phyloP scores from a whole-genome alignment of 2,113 vertebrate genomes.

The Lethenteron camtschaticum region DNA sequence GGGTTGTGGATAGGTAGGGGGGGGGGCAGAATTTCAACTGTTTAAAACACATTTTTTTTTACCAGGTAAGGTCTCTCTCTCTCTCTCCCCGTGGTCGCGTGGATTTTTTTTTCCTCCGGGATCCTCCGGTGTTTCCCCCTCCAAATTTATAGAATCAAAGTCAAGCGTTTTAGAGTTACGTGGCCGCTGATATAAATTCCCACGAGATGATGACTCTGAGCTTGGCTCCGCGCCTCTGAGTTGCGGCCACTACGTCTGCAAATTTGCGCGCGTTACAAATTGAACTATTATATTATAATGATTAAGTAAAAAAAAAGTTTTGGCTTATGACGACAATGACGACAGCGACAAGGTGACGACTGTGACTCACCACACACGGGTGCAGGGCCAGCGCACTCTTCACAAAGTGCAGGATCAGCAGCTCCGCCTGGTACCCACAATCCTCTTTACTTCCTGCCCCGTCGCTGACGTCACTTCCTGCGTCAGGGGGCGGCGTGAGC shows the following conservation, averaged over 20 bases:
- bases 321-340: no score
- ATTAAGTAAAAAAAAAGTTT: conserved; percentile 4
- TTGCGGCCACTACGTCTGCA: no score
- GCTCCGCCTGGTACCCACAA: conserved; percentile 29
- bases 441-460: conserved; percentile 18
- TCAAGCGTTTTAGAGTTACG: neutral
- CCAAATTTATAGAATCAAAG: no score
- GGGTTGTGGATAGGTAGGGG: neutral
- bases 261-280: no score
- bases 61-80: conserved; percentile 4
- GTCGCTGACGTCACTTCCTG: conserved; percentile 10
- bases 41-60: neutral
- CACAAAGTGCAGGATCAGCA: conserved; percentile 89
- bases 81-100: neutral
- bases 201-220: neutral
- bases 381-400: conserved; percentile 91
- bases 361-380: conserved; percentile 68
- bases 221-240: no score
- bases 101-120: no score
- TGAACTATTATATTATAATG: no score
- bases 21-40: neutral
- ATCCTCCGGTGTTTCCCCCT: no score
- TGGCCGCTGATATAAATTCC: neutral
- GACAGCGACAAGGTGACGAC: no score
- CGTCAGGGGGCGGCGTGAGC: conserved; percentile 27